A percentile compares a stretch with the other conserved stretches of the same genome.
phyloP scores from a whole-genome alignment of 2,888 invertebrate species.

The Drosophila atripex region DNA sequence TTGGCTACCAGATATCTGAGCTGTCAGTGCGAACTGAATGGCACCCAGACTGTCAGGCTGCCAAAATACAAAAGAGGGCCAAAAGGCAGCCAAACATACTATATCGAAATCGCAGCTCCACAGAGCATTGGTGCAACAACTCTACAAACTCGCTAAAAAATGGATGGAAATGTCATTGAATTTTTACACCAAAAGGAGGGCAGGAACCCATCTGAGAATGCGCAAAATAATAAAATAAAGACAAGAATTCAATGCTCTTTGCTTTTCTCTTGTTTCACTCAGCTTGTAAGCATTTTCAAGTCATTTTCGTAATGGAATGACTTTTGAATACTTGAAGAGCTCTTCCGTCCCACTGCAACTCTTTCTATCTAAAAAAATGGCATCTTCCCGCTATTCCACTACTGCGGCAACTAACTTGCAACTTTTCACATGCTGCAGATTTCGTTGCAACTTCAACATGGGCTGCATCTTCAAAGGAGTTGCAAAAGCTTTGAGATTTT shows the following conservation, averaged over 20 bases:
- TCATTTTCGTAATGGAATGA: conserved; percentile 74
- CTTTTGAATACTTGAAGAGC: conserved; percentile 76
- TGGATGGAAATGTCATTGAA: conserved; percentile 62
- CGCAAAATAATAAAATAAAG: conserved; percentile 26
- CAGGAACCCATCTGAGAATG: conserved; percentile 1
- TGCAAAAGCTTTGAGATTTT: conserved; percentile 59
- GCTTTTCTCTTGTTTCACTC: conserved; percentile 40
- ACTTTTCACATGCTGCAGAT: conserved; percentile 38
- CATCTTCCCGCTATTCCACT: background rate
- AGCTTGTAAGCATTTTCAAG: conserved; percentile 58
- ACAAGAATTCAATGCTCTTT: conserved; percentile 44
- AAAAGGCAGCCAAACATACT: conserved; percentile 40
- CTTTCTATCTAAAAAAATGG: background rate
- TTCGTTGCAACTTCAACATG: conserved; percentile 10
- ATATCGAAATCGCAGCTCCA: conserved; percentile 52
- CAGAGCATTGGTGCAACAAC: conserved; percentile 36
- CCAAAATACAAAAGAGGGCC: conserved; percentile 60
- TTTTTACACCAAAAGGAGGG: conserved; percentile 49
- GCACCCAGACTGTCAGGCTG: conserved; percentile 71
- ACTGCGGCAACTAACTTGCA: background rate
- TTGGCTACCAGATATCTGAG: conserved; percentile 54
- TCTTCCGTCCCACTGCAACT: conserved; percentile 45
- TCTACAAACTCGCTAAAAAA: conserved; percentile 41
- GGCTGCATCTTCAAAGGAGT: conserved; percentile 33
- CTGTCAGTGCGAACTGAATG: conserved; percentile 58